Evolutionary conservation across 2,888 invertebrate genomes (phyloP), one percentile per base, ranked within the genome.

Genomic region (Cerastis leucographa): DNA sequence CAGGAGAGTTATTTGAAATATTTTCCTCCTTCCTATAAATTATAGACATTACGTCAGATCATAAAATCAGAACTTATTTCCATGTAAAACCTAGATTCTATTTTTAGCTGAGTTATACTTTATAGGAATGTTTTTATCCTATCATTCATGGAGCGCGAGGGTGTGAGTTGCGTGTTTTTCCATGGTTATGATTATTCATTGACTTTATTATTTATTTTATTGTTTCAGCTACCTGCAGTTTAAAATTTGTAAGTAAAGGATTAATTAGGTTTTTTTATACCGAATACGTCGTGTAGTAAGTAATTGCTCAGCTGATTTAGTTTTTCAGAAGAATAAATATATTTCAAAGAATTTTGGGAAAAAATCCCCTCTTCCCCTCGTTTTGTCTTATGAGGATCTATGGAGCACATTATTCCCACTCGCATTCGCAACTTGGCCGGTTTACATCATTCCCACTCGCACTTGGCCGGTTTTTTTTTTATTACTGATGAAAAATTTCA

Each of bases 211-310:
- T n/a, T 35, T n/a, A 0, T 40, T 46, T 64, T 46, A 19, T 61
- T 44, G 19, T 76, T 76, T 49, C 76, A 78, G 78, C 64, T 42
- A 14, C 64, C 17, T 78, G 78, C 74, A 49, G 22, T 49, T 73
- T 78, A 42, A 29, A 29, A 9, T 2, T 73, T 7, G 78, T 78
- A 64, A 78, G 78, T 80, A 71, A 25, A 40, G 7, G 0, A 14
- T 59, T 59, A 5, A 9, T 76, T 44, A 4, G 3, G 12, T 61
- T 40, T n/a, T n/a, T 59, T 59, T 59, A 9, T 14, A 14, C 14
- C 14, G 7, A 42, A 64, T 7, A 42, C 8, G 14, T n/a, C n/a
- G 7, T 17, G 17, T 8, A 59, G 1, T 29, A 59, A 59, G 29
- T 29, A 8, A 17, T 29, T 17, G 8, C 29, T 59, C 29, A 59